Conservation (phyloP, 2,888 invertebrate genomes). For the Hemicrepidius hirtus region DNA sequence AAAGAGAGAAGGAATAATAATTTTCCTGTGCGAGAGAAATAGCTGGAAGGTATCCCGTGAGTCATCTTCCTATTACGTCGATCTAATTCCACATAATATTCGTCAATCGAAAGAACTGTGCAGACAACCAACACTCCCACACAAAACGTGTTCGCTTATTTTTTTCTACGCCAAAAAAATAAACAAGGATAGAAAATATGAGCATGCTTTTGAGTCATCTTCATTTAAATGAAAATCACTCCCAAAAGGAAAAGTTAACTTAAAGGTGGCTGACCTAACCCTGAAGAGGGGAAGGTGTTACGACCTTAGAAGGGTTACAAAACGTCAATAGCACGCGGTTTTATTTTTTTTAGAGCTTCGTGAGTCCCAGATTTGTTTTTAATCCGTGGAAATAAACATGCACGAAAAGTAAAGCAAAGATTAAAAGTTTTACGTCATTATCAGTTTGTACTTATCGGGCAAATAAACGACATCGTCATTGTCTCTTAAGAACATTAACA, state of each 20-base stretch:
- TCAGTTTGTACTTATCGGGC: slow-evolving; percentile 16
- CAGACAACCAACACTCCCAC: slow-evolving; percentile 5
- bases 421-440: slow-evolving; percentile 16
- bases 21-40: slow-evolving; percentile 1
- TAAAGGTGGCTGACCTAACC: too few relatives aligned
- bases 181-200: too few relatives aligned
- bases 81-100: slow-evolving; percentile 3
- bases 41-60: slow-evolving; percentile 19
- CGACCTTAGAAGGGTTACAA: too few relatives aligned
- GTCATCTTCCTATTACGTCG: slow-evolving; percentile 13
- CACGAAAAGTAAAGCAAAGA: slow-evolving; percentile 11
- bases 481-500: background rate
- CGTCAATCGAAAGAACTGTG: background rate
- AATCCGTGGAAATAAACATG: slow-evolving; percentile 1
- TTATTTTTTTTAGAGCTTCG: background rate
- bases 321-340: too few relatives aligned
- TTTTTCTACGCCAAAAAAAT: background rate
- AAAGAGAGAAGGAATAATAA: background rate
- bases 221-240: too few relatives aligned
- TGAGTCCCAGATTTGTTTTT: background rate
- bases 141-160: background rate
- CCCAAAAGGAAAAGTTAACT: too few relatives aligned
- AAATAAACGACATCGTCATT: slow-evolving; percentile 8
- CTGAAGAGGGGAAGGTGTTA: too few relatives aligned
- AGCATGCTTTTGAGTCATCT: too few relatives aligned